phyloP scores from a whole-genome alignment of 2,113 vertebrate genomes.

The Atrichornis clamosus region DNA sequence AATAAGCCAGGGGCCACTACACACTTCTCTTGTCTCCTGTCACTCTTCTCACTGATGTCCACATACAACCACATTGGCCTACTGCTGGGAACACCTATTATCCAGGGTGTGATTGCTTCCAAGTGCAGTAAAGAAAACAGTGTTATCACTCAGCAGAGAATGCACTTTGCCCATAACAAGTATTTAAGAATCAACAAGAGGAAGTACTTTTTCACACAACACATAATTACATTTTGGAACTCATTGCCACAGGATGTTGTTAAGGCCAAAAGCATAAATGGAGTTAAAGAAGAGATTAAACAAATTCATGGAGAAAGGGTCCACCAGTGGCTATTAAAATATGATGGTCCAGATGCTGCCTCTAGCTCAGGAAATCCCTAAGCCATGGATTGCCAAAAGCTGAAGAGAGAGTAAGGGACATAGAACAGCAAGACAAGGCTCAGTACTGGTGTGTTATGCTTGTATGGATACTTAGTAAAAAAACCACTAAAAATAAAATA shows the following conservation, averaged over 20 bases:
- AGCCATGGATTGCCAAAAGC: conserved; percentile 20
- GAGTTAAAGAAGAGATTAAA: conserved; percentile 40
- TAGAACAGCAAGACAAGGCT: not conserved
- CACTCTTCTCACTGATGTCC: not conserved
- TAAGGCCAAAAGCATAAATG: conserved; percentile 45
- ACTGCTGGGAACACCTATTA: conserved; percentile 29
- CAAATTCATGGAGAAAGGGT: not conserved
- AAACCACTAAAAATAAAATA: not conserved
- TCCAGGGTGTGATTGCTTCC: not conserved
- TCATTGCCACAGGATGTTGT: conserved; percentile 46
- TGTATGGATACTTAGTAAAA: not conserved
- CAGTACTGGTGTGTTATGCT: not conserved
- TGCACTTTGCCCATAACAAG: not conserved
- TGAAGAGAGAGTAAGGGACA: not conserved
- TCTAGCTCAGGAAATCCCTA: conserved; percentile 54
- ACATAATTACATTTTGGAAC: conserved; percentile 49
- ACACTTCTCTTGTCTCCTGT: not conserved
- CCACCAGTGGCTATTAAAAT: conserved; percentile 43
- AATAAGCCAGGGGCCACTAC: not conserved
- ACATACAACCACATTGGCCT: not conserved
- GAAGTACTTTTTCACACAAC: conserved; percentile 62
- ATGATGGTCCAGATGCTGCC: conserved; percentile 47
- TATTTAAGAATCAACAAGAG: conserved; percentile 40
- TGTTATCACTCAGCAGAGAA: conserved; percentile 35
- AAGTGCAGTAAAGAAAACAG: not conserved